Conservation (phyloP, 1,140 invertebrate species). For the Euschistus heros region DNA sequence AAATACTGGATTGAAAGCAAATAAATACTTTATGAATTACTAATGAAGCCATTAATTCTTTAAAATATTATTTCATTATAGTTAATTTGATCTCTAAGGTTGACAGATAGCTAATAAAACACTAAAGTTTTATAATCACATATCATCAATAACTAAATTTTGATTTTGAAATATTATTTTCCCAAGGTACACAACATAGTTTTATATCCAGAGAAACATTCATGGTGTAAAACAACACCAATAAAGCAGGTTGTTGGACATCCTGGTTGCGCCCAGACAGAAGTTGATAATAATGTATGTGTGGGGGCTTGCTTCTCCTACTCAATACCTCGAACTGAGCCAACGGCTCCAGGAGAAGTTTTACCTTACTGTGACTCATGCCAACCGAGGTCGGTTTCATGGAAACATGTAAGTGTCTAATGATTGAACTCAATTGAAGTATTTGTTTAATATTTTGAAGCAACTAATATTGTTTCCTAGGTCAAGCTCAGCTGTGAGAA, state of each 20-base stretch:
- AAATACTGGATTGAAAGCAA: no score
- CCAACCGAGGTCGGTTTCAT: slow-evolving; percentile 48
- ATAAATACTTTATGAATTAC: no score
- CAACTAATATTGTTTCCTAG: slow-evolving; percentile 33
- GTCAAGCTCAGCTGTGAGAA: slow-evolving; percentile 36
- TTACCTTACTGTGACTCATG: slow-evolving; percentile 59
- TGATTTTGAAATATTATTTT: not conserved
- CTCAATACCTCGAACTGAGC: slow-evolving; percentile 52
- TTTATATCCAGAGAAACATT: slow-evolving; percentile 53
- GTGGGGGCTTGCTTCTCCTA: slow-evolving; percentile 59
- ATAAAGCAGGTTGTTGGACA: slow-evolving; percentile 53
- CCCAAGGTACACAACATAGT: slow-evolving; percentile 56
- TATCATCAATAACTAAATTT: no score
- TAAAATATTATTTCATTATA: no score
- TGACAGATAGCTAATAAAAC: no score
- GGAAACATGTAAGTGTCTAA: slow-evolving; percentile 45
- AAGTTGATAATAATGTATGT: slow-evolving; percentile 56
- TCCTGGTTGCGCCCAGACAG: slow-evolving; percentile 47
- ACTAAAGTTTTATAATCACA: no score
- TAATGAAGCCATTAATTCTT: no score
- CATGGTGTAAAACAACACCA: slow-evolving; percentile 55
- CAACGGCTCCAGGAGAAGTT: slow-evolving; percentile 51
- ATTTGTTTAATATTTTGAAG: not conserved
- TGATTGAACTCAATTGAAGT: not conserved
- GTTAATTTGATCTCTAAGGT: no score